These are phyloP conservation scores for Onychostoma macrolepis DNA, from an alignment of 2,113 vertebrate species.

Conservation along the genomic window DNA sequence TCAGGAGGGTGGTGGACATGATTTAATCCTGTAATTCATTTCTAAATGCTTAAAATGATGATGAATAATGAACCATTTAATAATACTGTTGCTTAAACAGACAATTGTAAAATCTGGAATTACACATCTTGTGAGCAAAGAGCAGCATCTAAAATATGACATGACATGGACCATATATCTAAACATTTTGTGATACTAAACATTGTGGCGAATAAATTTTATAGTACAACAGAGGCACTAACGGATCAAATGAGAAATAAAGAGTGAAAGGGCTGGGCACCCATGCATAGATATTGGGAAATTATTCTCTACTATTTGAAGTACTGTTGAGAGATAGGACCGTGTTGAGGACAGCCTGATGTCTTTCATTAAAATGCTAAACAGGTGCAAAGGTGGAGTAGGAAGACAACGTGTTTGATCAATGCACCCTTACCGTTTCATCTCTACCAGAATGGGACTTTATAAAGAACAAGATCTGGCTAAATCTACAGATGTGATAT, in stretches of 20 bases:
- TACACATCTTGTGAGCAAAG: background rate
- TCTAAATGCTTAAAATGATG: background rate
- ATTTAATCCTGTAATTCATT: background rate
- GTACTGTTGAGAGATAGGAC: conserved; percentile 35
- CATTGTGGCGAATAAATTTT: background rate
- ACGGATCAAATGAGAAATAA: conserved; percentile 31
- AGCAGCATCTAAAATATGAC: background rate
- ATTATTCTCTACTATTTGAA: conserved; percentile 45
- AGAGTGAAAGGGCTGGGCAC: conserved; percentile 2
- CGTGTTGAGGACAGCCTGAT: conserved; percentile 37
- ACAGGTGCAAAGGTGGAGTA: conserved; percentile 53
- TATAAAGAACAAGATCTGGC: conserved; percentile 35
- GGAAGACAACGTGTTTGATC: conserved; percentile 53
- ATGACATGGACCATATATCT: background rate
- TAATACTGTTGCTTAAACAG: background rate
- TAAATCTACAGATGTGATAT: conserved; percentile 37
- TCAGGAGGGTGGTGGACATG: background rate
- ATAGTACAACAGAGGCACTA: background rate
- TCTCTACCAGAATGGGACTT: conserved; percentile 34
- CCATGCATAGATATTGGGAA: conserved; percentile 40
- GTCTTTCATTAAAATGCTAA: conserved; percentile 57
- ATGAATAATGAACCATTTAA: background rate
- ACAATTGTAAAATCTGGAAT: background rate
- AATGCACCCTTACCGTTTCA: conserved; percentile 38
- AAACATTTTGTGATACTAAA: conserved; percentile 22